Percentiles rank a stretch among this genome's conserved stretches.
These are phyloP conservation scores for Ataeniobius toweri DNA, from an alignment of 2,797 vertebrate genomes.

Conservation along the genomic window DNA sequence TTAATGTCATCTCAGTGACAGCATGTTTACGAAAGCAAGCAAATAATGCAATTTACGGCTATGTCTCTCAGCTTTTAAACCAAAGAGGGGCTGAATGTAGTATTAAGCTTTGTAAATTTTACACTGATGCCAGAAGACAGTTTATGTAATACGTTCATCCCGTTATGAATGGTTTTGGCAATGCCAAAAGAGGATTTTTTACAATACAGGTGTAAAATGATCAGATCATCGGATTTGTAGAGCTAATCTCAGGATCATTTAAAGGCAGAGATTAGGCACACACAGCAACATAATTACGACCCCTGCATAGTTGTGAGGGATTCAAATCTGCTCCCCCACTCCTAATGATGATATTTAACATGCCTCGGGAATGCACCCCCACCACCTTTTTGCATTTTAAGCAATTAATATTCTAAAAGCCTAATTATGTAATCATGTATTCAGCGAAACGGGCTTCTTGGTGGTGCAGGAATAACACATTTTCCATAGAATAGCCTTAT, in stretches of 20 bases:
- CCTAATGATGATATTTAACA: constrained; percentile 64
- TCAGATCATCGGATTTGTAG: constrained; percentile 73
- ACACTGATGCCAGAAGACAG: constrained; percentile 37
- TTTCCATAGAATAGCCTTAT: constrained; percentile 22
- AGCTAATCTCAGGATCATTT: constrained; percentile 72
- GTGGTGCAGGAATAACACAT: constrained; percentile 27
- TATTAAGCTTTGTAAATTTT: constrained; percentile 17
- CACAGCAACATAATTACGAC: constrained; percentile 68
- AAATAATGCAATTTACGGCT: background rate
- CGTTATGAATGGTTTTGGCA: constrained; percentile 60
- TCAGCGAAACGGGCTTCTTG: constrained; percentile 42
- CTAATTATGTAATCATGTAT: constrained; percentile 68
- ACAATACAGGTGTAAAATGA: constrained; percentile 68
- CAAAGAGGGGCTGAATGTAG: background rate
- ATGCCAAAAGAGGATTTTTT: constrained; percentile 58
- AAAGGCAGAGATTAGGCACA: constrained; percentile 70
- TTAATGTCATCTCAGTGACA: background rate
- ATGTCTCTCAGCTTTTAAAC: background rate
- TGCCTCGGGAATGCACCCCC: constrained; percentile 44
- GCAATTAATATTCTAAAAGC: constrained; percentile 68
- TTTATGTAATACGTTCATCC: constrained; percentile 69
- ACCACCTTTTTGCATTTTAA: constrained; percentile 38
- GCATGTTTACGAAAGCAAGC: background rate
- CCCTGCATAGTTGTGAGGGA: constrained; percentile 63
- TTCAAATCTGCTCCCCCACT: constrained; percentile 52